A percentile compares a stretch with the other conserved stretches of the same genome.
These are phyloP conservation scores for Coregonus sp. DNA, from an alignment of 2,797 vertebrate genomes.

Conservation along the genomic window DNA sequence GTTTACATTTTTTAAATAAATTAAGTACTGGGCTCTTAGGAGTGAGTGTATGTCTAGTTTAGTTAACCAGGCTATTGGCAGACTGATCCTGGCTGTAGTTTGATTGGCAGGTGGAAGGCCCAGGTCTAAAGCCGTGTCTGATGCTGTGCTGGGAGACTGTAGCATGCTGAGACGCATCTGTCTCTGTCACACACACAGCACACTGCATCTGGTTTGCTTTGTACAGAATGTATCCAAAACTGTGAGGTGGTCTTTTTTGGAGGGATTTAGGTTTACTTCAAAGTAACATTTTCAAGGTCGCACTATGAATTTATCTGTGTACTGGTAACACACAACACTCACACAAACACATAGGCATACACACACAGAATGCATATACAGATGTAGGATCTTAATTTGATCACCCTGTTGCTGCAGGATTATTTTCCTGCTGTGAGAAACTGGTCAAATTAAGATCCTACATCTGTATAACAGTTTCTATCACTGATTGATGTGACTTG, in stretches of 20 bases:
- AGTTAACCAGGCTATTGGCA: neutral
- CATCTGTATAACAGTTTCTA: neutral
- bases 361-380: neutral
- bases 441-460: neutral
- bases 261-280: neutral
- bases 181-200: neutral
- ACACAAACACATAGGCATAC: slow-evolving; percentile 12
- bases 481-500: neutral
- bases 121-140: neutral
- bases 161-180: neutral
- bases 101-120: neutral
- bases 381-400: too few species aligned
- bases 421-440: too few species aligned
- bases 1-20: neutral
- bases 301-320: neutral
- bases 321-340: neutral
- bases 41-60: neutral
- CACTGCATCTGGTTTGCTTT: neutral
- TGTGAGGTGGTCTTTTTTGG: neutral
- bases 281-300: neutral
- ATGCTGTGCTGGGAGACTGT: neutral
- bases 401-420: too few species aligned
- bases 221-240: neutral
- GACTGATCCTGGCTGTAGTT: neutral
- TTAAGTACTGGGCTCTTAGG: neutral